These are phyloP conservation scores for Euphydryas editha DNA, from an alignment of 2,888 invertebrate genomes.

Conservation along the genomic window DNA sequence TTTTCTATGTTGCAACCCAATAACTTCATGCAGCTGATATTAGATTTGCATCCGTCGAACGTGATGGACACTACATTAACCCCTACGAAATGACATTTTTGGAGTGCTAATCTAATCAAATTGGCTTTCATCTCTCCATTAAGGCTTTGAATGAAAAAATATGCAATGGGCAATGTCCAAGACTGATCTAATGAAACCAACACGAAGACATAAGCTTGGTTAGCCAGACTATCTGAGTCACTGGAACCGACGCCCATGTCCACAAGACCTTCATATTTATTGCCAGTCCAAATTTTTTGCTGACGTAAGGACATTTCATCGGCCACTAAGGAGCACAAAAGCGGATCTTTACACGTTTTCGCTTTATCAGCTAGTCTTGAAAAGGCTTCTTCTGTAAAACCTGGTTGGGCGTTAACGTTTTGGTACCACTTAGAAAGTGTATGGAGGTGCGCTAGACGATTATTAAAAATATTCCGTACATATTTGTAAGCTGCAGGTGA, in stretches of 20 bases:
- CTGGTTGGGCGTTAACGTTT: neutral
- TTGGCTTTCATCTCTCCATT: neutral
- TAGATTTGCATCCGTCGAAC: neutral
- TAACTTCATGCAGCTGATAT: neutral
- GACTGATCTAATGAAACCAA: neutral
- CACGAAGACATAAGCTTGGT: neutral
- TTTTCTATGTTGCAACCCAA: neutral
- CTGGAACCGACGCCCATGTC: neutral
- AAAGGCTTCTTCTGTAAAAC: neutral
- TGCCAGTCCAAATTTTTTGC: too few relatives aligned
- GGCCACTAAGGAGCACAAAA: too few relatives aligned
- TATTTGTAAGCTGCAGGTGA: constrained; percentile 14
- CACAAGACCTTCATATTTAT: neutral
- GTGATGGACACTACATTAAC: neutral
- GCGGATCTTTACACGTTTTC: too few relatives aligned
- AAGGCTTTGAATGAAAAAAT: neutral
- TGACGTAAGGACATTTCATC: too few relatives aligned
- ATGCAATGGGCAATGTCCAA: neutral
- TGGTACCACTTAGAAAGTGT: neutral
- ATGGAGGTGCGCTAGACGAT: neutral
- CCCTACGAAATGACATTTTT: neutral
- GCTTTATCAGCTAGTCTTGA: neutral
- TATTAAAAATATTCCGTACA: constrained; percentile 7
- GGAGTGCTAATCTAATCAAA: neutral
- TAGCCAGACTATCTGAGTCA: neutral